Evolutionary conservation across 2,888 invertebrate genomes (phyloP), one percentile per base, ranked within the genome.

Genomic region (Morpho helenor): DNA sequence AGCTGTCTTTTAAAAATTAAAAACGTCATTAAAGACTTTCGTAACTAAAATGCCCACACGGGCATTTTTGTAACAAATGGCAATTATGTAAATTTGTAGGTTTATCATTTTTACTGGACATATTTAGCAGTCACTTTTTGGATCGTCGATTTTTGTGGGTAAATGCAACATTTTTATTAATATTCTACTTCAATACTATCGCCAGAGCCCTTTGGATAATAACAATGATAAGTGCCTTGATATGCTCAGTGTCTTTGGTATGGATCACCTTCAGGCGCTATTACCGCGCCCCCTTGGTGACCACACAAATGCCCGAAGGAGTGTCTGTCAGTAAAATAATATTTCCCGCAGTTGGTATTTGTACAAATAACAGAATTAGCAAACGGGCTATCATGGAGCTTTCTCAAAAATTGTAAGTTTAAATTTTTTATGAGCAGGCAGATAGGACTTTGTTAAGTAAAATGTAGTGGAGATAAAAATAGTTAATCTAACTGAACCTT

Each of bases 321-420:
- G 79, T 86, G 0, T 79, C 88, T 0, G 83, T 91, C 10, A 82
- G 76, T 63, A 76, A 79, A 22, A 89, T 91, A 9, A 83, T 91
- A 57, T 91, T 91, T 60, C 91, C 91, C 23, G 91, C 91, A 0
- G 76, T 91, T 2, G 90, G 91, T 0, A 79, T 91, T 43, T 91
- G 91, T 62, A 77, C 87, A 1, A 87, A 84, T 61, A 91, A 91
- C 68, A 82, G 90, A 56, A 89, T 91, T 23, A 91, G 90, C 63
- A 86, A 77, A 64, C 75, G 75, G 42, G 86, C 87, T 8, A 79
- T 80, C 31, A 74, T 70, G 5, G 72, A 76, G 43, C 74, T 91
- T 7, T 87, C 91, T 0, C 73, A 72, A 31, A 67, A 69, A 52
- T 65, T 91, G 91, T 91, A 75, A 79, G 87, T 77, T 16, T 23